phyloP scores from a whole-genome alignment of 2,797 vertebrate genomes.

The Danio aesculapii region DNA sequence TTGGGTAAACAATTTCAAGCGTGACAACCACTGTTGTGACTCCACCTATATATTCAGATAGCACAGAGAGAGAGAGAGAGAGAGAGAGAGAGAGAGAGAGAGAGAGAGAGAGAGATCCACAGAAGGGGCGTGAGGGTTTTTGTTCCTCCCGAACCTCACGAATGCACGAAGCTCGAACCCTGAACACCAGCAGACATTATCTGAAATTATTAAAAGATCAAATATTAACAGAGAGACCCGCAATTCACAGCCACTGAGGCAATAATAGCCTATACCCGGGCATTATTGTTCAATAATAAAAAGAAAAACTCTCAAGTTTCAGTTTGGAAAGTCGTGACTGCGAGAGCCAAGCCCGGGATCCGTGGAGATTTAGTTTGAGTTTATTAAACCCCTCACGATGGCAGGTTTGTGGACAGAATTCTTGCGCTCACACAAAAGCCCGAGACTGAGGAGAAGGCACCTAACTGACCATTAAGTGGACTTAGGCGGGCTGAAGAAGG shows the following conservation, averaged over 20 bases:
- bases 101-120: neutral
- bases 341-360: neutral
- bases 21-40: slow-evolving; percentile 2
- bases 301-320: slow-evolving; percentile 15
- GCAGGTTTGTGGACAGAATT: slow-evolving; percentile 41
- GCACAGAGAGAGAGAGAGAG: neutral
- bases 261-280: neutral
- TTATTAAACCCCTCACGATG: slow-evolving; percentile 39
- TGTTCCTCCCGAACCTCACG: slow-evolving; percentile 16
- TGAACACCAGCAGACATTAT: slow-evolving; percentile 5
- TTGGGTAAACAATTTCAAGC: neutral
- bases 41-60: slow-evolving; percentile 18
- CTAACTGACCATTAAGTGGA: slow-evolving; percentile 32
- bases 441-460: slow-evolving; percentile 18
- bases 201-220: neutral
- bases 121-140: neutral
- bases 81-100: slow-evolving; percentile 19
- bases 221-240: neutral
- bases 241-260: neutral
- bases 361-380: slow-evolving; percentile 42
- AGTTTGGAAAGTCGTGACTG: slow-evolving; percentile 37
- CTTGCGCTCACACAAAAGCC: slow-evolving; percentile 22
- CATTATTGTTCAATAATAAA: neutral
- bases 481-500: slow-evolving; percentile 20
- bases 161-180: slow-evolving; percentile 26